A percentile compares a stretch with the other conserved stretches of the same genome.
Conservation (phyloP, 2,888 invertebrate genomes). For the Drosophila neotestacea region DNA sequence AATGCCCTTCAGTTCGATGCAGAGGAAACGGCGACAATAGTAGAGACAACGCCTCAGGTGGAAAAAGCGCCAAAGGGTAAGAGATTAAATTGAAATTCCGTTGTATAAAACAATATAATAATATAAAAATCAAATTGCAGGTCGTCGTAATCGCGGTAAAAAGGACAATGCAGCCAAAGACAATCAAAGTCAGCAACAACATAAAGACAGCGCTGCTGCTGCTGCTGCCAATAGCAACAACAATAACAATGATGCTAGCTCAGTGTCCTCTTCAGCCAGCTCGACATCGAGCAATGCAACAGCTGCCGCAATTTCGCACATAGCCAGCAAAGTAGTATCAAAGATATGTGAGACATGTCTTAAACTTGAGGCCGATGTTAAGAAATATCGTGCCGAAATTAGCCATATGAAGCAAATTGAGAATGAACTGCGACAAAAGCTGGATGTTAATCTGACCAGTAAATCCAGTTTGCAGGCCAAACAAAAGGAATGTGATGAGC, state of each 20-base stretch:
- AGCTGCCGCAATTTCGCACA: conserved; percentile 82
- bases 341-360: conserved; percentile 85
- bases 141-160: conserved; percentile 85
- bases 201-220: conserved; percentile 60
- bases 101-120: not conserved
- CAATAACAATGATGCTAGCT: conserved; percentile 72
- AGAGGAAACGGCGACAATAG: conserved; percentile 78
- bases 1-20: conserved; percentile 81
- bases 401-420: conserved; percentile 85
- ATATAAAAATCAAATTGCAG: conserved; percentile 42
- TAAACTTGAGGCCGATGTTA: conserved; percentile 85
- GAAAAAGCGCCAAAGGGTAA: conserved; percentile 83
- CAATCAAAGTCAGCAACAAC: conserved; percentile 82
- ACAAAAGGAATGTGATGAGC: conserved; percentile 91
- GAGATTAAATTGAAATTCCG: not conserved
- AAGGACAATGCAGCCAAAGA: conserved; percentile 84
- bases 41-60: conserved; percentile 73
- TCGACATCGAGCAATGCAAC: conserved; percentile 81
- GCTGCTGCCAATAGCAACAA: conserved; percentile 42
- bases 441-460: conserved; percentile 87
- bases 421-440: conserved; percentile 85
- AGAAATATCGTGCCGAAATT: conserved; percentile 84
- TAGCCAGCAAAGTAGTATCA: conserved; percentile 84
- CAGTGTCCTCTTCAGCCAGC: conserved; percentile 73
- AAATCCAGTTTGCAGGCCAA: conserved; percentile 93